Evolutionary conservation across 2,113 vertebrate genomes (phyloP).

Genomic region (Empidonax alnorum): DNA sequence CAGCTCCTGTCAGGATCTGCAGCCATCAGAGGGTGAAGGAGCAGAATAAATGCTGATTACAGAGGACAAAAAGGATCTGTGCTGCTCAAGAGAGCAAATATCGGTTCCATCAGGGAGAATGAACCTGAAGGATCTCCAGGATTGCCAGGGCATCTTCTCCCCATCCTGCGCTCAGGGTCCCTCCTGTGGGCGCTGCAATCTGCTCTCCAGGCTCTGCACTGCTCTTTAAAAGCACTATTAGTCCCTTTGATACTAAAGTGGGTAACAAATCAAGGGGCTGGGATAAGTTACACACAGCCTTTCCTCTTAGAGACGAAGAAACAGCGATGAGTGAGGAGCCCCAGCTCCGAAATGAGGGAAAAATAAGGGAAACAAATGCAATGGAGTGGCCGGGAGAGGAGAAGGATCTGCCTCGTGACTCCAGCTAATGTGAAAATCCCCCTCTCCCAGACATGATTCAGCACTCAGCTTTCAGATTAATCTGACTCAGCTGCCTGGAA

Average conservation of each 20-base stretch:
- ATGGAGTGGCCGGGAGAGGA: not conserved
- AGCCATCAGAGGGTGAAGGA: not conserved
- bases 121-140: not conserved
- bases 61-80: not conserved
- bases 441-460: not conserved
- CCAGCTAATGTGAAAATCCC: not conserved
- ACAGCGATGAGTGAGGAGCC: not conserved
- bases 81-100: not conserved
- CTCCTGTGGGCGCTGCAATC: not conserved
- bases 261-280: not conserved
- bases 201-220: not conserved
- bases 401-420: not conserved
- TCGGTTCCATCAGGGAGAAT: not conserved
- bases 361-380: not conserved
- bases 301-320: not conserved
- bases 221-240: not conserved
- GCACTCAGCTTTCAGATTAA: not conserved
- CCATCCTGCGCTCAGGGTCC: not conserved
- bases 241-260: not conserved
- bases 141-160: not conserved
- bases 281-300: not conserved
- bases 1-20: slow-evolving; percentile 32
- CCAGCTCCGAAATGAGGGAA: not conserved
- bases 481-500: slow-evolving; percentile 33
- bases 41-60: slow-evolving; percentile 33